phyloP scores from a whole-genome alignment of 2,888 invertebrate species.

The Aricia artaxerxes region DNA sequence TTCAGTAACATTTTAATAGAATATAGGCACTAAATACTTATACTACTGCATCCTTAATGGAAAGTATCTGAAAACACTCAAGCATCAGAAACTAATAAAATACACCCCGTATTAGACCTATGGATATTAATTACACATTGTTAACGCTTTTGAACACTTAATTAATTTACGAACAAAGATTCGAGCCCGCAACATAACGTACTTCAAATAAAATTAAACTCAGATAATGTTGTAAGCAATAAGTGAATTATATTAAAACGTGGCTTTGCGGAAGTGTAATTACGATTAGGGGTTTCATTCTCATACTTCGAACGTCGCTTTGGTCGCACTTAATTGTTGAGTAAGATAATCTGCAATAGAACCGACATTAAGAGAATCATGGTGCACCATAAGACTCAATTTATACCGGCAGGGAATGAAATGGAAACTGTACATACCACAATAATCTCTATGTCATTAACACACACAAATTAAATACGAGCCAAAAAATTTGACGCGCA shows the following conservation, averaged over 20 bases:
- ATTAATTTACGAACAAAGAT: slow-evolving; percentile 26
- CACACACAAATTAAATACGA: too few relatives aligned
- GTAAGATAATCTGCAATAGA: too few relatives aligned
- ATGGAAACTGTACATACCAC: too few relatives aligned
- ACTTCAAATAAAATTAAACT: slow-evolving; percentile 18
- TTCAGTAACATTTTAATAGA: too few relatives aligned
- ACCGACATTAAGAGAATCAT: too few relatives aligned
- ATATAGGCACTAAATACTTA: too few relatives aligned
- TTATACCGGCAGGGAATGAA: too few relatives aligned
- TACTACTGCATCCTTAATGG: too few relatives aligned
- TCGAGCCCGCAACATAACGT: slow-evolving; percentile 14
- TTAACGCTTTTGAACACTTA: slow-evolving; percentile 17
- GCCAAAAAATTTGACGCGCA: too few relatives aligned
- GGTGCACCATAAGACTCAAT: too few relatives aligned
- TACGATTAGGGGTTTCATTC: background rate
- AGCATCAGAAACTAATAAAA: background rate
- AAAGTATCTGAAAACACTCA: background rate
- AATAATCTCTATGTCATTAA: too few relatives aligned
- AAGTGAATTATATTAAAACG: slow-evolving; percentile 5
- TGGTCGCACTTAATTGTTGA: background rate
- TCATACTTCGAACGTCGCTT: background rate
- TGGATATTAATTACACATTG: slow-evolving; percentile 7
- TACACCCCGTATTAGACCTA: background rate
- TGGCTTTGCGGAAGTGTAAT: background rate
- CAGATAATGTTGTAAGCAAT: slow-evolving; percentile 1